Evolutionary conservation across 2,113 vertebrate species (phyloP).

Genomic region (Corapipo altera): DNA sequence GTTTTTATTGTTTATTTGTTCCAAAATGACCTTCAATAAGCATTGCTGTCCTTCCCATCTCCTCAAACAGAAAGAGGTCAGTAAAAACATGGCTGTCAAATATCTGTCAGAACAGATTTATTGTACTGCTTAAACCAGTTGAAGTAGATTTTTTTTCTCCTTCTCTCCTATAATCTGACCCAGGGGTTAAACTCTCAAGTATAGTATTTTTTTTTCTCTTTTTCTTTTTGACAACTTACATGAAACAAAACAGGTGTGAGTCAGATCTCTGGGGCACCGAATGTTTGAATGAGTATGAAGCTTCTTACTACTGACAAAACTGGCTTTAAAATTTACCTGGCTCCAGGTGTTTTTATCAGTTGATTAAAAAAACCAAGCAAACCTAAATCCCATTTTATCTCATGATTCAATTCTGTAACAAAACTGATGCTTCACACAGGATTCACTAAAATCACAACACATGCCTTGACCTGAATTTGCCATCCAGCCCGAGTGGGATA

Average conservation of each 20-base stretch:
- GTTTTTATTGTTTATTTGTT: slow-evolving; percentile 50
- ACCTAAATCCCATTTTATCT: background rate
- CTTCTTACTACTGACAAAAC: background rate
- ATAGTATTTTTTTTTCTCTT: slow-evolving; percentile 11
- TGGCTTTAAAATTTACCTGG: background rate
- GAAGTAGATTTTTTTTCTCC: background rate
- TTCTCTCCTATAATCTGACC: slow-evolving; percentile 41
- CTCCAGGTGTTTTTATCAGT: background rate
- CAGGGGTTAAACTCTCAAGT: slow-evolving; percentile 24
- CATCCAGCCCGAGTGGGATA: background rate
- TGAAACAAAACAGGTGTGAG: slow-evolving; percentile 28
- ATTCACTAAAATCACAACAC: background rate
- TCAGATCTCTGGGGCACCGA: slow-evolving; percentile 1
- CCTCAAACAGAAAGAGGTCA: slow-evolving; percentile 45
- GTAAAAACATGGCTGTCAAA: slow-evolving; percentile 58
- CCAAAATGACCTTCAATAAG: slow-evolving; percentile 32
- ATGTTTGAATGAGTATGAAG: background rate
- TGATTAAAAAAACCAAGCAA: background rate
- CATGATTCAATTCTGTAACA: background rate
- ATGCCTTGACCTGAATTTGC: background rate
- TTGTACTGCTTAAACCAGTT: slow-evolving; percentile 39
- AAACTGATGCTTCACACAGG: background rate
- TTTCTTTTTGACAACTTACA: slow-evolving; percentile 37
- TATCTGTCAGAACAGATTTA: slow-evolving; percentile 67
- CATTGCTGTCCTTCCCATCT: slow-evolving; percentile 35